Percentiles rank a stretch among this genome's conserved stretches.
Evolutionary conservation across 2,888 invertebrate species (phyloP).

Genomic region (Pterostichus niger): DNA sequence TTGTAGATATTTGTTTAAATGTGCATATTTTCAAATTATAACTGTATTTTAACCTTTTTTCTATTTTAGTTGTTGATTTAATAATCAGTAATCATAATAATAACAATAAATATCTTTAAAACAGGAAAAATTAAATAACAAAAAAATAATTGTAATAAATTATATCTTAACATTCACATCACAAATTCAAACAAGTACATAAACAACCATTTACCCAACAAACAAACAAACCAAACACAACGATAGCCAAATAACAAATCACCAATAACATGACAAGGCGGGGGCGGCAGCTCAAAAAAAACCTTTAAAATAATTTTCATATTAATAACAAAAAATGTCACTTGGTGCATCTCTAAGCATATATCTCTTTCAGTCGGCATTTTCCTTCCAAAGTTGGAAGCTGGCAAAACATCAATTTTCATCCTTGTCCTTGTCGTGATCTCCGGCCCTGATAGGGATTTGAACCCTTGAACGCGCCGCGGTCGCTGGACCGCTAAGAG

Average conservation of each 20-base stretch:
- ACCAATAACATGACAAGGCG: constrained; percentile 18
- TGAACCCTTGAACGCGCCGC: constrained; percentile 43
- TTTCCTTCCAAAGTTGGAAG: constrained; percentile 69
- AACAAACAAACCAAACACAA: constrained; percentile 67
- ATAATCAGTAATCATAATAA: too few species aligned
- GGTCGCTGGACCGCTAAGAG: constrained; percentile 30
- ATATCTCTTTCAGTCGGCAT: constrained; percentile 38
- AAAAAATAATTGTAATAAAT: background rate
- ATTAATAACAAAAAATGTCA: constrained; percentile 64
- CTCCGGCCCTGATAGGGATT: constrained; percentile 51
- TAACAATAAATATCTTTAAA: too few species aligned
- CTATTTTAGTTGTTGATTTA: too few species aligned
- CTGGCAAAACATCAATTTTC: constrained; percentile 75
- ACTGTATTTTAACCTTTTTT: too few species aligned
- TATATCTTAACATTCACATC: background rate
- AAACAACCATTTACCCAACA: constrained; percentile 14
- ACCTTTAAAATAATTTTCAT: constrained; percentile 59
- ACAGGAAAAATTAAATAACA: background rate
- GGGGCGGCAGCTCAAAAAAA: constrained; percentile 54
- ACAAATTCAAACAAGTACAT: constrained; percentile 26
- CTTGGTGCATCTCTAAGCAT: constrained; percentile 7
- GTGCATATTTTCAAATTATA: too few species aligned
- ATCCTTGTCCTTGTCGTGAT: constrained; percentile 70
- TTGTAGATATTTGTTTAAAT: too few species aligned
- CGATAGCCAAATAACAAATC: constrained; percentile 38